Evolutionary conservation across 1,140 invertebrate species (phyloP), one percentile per base, ranked within the genome.

Genomic region (Bombus affinis): DNA sequence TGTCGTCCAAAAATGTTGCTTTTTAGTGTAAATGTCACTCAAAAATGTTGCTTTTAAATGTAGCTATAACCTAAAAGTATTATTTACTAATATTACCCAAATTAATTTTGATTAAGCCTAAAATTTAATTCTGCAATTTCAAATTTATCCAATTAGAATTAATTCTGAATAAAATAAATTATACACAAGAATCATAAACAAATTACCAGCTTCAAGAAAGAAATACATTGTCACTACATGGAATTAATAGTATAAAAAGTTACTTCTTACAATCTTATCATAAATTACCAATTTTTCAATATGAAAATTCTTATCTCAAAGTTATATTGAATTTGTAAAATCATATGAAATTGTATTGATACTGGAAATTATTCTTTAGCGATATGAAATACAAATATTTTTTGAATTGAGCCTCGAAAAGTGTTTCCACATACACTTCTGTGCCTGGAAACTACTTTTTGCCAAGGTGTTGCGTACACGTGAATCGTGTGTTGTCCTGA

Each of bases 381-480:
- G 13, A 35, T 35, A 22, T 28, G 18, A 53, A 74, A 10, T 32
- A 32, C 3, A 28, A 68, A 80, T 1, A 53, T 70, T 70, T 70
- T 25, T 79, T 32, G 68, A 73, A 28, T 32, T 10, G 76, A 80
- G 76, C 42, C 76, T 18, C 22, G 18, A 53, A 37, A 72, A 32
- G 28, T 22, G n/a, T 37, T 57, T 28, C 35, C 53, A 82, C 35
- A 59, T 5, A n/a, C 28, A 86, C 18, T 32, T 44, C 12, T 37
- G 32, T 62, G 66, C 15, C 28, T 72, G 44, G n/a, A 44, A 32
- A 77, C 62, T 37, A 73, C 25, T 47, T 59, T 39, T 25, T 39
- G 57, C 18, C 66, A 39, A 72, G 53, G 18, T 72, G 53, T 85
- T 37, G 25, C 53, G 13, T 70, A 85, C 76, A 80, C 66, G 35